phyloP scores from a whole-genome alignment of 2,888 invertebrate genomes.

The Tetanocera ferruginea region DNA sequence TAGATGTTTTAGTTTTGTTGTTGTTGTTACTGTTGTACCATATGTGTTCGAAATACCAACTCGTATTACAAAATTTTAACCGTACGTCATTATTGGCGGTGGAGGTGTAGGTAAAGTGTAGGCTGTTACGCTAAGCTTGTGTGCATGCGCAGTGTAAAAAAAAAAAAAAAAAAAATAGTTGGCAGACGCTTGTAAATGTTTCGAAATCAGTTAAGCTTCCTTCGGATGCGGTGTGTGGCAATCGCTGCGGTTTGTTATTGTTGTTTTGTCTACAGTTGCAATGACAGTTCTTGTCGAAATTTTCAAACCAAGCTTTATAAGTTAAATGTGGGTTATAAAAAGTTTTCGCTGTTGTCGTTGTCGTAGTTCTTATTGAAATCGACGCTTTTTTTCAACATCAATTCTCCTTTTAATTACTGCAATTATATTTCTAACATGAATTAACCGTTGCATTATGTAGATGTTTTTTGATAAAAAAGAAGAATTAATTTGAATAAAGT shows the following conservation, averaged over 20 bases:
- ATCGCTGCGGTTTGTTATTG: neutral
- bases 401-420: too few relatives aligned
- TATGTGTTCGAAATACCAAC: neutral
- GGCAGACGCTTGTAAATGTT: neutral
- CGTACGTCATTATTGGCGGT: neutral
- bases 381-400: too few relatives aligned
- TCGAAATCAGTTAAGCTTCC: constrained; percentile 22
- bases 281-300: neutral
- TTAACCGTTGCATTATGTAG: too few relatives aligned
- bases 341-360: neutral
- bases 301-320: neutral
- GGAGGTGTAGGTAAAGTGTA: neutral
- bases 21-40: neutral
- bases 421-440: too few relatives aligned
- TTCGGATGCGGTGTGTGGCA: neutral
- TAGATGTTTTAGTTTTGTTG: constrained; percentile 46
- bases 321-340: neutral
- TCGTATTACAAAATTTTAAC: constrained; percentile 25
- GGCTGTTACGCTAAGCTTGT: neutral
- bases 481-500: too few relatives aligned
- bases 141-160: neutral
- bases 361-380: too few relatives aligned
- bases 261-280: neutral
- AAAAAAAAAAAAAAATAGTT: neutral
- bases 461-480: too few relatives aligned